Percentiles rank a stretch among this genome's conserved stretches.
Conservation (phyloP, 2,113 vertebrate species). For the Ophthalmolycus amberensis region DNA sequence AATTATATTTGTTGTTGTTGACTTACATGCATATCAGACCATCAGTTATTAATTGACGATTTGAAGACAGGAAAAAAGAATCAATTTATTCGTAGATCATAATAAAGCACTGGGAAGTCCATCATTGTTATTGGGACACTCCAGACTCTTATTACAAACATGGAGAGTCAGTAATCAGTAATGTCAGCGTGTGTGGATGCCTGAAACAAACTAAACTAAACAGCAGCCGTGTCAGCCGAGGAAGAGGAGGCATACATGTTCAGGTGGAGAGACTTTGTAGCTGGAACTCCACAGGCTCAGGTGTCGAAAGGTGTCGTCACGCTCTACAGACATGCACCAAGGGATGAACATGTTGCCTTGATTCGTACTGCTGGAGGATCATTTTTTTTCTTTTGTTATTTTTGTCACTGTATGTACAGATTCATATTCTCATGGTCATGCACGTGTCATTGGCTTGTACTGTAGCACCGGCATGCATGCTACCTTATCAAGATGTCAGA, state of each 20-base stretch:
- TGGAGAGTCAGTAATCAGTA: too few relatives aligned
- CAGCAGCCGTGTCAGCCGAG: too few relatives aligned
- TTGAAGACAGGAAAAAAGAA: not conserved
- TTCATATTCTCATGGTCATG: conserved; percentile 8
- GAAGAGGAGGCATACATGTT: too few relatives aligned
- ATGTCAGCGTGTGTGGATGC: not conserved
- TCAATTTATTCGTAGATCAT: not conserved
- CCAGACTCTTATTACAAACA: too few relatives aligned
- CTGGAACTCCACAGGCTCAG: too few relatives aligned
- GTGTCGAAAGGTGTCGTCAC: too few relatives aligned
- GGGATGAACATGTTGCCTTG: not conserved
- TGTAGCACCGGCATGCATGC: not conserved
- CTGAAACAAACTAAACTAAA: too few relatives aligned
- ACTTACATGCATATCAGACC: not conserved
- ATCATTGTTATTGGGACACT: not conserved
- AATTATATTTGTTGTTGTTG: not conserved
- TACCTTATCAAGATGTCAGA: conserved; percentile 65
- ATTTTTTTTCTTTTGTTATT: not conserved
- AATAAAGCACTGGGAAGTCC: not conserved
- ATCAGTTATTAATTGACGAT: not conserved
- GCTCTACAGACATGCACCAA: not conserved
- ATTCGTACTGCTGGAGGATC: not conserved
- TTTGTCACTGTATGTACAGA: not conserved
- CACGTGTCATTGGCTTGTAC: not conserved
- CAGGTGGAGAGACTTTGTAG: too few relatives aligned